Evolutionary conservation across 2,888 invertebrate genomes (phyloP).

Genomic region (Lochmaea crataegi): DNA sequence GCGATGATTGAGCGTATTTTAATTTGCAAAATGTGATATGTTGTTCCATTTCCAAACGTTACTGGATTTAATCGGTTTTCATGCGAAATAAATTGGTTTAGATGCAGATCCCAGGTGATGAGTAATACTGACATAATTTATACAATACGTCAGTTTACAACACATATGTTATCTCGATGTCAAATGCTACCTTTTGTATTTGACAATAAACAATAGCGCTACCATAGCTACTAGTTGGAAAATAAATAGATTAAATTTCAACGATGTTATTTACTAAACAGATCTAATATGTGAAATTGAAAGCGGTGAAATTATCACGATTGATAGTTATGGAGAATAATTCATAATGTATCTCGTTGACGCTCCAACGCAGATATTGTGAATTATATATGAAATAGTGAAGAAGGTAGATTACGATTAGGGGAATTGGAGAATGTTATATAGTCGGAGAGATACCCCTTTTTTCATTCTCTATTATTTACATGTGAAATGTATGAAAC

Average conservation of each 20-base stretch:
- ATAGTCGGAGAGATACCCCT: neutral
- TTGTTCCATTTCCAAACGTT: constrained; percentile 44
- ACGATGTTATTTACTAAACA: constrained; percentile 29
- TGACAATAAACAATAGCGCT: constrained; percentile 58
- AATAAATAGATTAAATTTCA: constrained; percentile 32
- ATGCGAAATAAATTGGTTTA: constrained; percentile 44
- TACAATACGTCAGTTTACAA: constrained; percentile 53
- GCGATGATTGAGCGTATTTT: constrained; percentile 46
- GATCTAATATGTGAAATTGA: constrained; percentile 30
- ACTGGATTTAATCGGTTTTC: constrained; percentile 44
- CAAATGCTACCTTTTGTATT: constrained; percentile 57
- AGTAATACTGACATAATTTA: constrained; percentile 55
- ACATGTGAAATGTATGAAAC: too few relatives aligned
- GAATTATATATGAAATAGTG: constrained; percentile 11
- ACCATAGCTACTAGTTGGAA: constrained; percentile 35
- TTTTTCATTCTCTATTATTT: too few relatives aligned
- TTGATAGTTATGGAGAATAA: constrained; percentile 19
- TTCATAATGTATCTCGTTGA: constrained; percentile 18
- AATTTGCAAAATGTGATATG: constrained; percentile 46
- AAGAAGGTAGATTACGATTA: neutral
- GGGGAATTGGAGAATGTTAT: neutral
- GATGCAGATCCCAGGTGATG: constrained; percentile 51
- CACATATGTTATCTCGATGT: constrained; percentile 55
- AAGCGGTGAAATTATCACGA: constrained; percentile 27
- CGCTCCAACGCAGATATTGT: neutral